Base-by-base conservation (phyloP, 2,797 vertebrate species). In the Muscicapa striata region DNA sequence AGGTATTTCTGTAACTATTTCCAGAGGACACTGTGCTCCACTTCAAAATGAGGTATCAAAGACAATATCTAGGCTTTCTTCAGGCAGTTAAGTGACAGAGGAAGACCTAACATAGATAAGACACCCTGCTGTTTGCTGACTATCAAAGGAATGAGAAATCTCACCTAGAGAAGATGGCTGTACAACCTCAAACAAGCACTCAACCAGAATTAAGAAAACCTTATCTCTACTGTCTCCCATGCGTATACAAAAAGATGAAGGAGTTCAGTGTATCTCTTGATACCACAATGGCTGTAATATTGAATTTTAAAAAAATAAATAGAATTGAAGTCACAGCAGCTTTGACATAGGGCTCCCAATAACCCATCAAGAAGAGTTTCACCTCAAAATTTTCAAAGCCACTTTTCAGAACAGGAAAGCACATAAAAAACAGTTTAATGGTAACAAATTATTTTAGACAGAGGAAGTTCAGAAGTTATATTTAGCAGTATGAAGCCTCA, bases 101-200 rank as follows among this genome's bases (percentile, higher is more conserved):
- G 49, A 93, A 84, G 77, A 92, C 69, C 40, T 88, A 83, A 76
- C 36, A 67, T 1, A 75, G 54, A n/a, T 59, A 78, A 90, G 69
- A 86, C 38, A 81, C 5, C 9, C 46, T 62, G 48, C 46, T 43
- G 62, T 81, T 84, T 61, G 55, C 74, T 54, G 18, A 88, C 61
- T 72, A 84, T 67, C 73, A 82, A 82, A 94, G 81, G 69, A 82
- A 84, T 0, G 1, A 72, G 40, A 82, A 89, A 87, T 52, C 58
- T 32, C 7, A 45, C 46, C 81, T 69, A 72, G 36, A 93, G 77
- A 89, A 86, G 67, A 84, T 66, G 87, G 70, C 78, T 84, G 74
- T 49, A 66, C 38, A 87, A 40, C 61, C 81, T 94, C 87, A 90
- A 94, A 93, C 54, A 94, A 89, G 54, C 70, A 89, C 91, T 89